Evolutionary conservation across 1,140 invertebrate species (phyloP).

Genomic region (Calephelis virginiensis): DNA sequence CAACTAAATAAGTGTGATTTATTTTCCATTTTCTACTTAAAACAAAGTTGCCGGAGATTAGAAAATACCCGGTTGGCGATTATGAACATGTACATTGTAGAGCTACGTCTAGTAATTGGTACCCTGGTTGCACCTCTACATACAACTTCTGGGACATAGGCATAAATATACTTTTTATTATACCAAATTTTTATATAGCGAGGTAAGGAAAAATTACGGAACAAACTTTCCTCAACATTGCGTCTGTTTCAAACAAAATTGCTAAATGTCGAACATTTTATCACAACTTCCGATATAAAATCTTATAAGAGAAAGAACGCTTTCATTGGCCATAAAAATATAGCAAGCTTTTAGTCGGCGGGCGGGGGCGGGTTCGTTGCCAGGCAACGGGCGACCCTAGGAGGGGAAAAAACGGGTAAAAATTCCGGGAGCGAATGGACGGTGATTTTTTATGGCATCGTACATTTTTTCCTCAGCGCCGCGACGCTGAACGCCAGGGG

Average conservation of each 20-base stretch:
- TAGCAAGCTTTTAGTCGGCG: constrained; percentile 50
- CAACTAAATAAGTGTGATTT: too few relatives aligned
- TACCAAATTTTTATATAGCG: too few relatives aligned
- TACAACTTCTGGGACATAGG: too few relatives aligned
- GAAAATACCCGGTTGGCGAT: too few relatives aligned
- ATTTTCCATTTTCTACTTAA: too few relatives aligned
- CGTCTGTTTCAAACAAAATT: not conserved
- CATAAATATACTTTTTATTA: too few relatives aligned
- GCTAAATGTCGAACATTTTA: constrained; percentile 15
- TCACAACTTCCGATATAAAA: constrained; percentile 22
- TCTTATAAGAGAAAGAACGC: constrained; percentile 24
- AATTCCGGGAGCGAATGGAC: constrained; percentile 70
- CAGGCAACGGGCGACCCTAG: constrained; percentile 61
- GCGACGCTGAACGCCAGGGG: constrained; percentile 49
- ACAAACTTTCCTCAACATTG: not conserved
- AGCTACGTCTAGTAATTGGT: too few relatives aligned
- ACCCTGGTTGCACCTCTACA: too few relatives aligned
- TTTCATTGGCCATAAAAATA: constrained; percentile 66
- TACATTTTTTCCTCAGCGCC: constrained; percentile 71
- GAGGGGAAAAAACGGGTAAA: constrained; percentile 76
- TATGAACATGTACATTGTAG: too few relatives aligned
- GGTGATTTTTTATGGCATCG: constrained; percentile 77
- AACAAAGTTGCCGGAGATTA: too few relatives aligned
- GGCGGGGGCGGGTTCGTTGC: constrained; percentile 49
- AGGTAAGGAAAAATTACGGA: too few relatives aligned